These are phyloP conservation scores for Apamea epomidion DNA, from an alignment of 2,888 invertebrate species.

Conservation along the genomic window DNA sequence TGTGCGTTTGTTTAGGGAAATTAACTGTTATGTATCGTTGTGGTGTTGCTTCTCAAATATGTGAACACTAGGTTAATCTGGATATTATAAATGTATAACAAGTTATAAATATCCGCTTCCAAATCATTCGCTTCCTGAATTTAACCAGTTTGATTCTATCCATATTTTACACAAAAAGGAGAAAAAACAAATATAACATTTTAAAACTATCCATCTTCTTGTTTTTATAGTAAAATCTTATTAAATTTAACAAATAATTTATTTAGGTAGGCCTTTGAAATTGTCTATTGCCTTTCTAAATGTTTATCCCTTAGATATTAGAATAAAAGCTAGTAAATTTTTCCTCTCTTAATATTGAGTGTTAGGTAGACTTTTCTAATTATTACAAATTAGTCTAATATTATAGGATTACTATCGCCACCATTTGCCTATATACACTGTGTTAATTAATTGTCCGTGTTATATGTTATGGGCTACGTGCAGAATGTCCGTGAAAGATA, in stretches of 20 bases:
- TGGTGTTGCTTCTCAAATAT: conserved; percentile 7
- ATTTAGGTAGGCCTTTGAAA: conserved; percentile 66
- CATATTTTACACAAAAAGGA: background rate
- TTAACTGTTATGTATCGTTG: conserved; percentile 10
- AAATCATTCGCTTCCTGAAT: conserved; percentile 3
- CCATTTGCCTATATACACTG: conserved; percentile 45
- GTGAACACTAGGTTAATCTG: background rate
- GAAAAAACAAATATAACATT: background rate
- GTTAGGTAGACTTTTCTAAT: conserved; percentile 65
- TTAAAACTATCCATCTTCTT: background rate
- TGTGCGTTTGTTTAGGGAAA: background rate
- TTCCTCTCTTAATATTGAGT: conserved; percentile 58
- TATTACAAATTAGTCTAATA: conserved; percentile 47
- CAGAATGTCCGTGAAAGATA: conserved; percentile 19
- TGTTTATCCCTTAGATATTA: conserved; percentile 50
- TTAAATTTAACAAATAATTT: conserved; percentile 30
- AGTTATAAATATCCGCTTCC: background rate
- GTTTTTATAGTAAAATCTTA: conserved; percentile 33
- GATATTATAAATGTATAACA: conserved; percentile 13
- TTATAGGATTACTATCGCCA: conserved; percentile 36
- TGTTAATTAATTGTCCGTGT: conserved; percentile 23
- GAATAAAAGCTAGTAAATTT: conserved; percentile 45
- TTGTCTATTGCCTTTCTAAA: conserved; percentile 63
- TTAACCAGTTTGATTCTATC: background rate
- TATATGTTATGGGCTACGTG: background rate